Base-by-base conservation (phyloP, 2,888 invertebrate species). In the Gastrophysa polygoni region DNA sequence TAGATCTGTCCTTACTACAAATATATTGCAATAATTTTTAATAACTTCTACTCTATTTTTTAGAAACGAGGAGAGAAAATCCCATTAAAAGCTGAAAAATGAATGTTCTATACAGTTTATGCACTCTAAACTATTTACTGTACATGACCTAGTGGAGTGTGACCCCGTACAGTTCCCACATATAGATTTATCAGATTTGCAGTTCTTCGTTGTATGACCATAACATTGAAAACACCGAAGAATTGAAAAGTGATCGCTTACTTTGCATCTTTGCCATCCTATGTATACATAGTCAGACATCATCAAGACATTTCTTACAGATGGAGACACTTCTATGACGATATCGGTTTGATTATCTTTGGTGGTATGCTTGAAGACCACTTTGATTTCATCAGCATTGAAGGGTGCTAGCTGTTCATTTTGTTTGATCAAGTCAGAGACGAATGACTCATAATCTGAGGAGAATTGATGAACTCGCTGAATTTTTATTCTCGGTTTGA, bases 271-370 rank as follows among this genome's bases (percentile, higher is more conserved):
- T 16, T 43, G 43, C 43, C 28, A 28, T 28, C 28, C 28, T n/a
- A n/a, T n/a, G n/a, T n/a, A n/a, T 43, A 43, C 43, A 43, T 43
- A 43, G 3, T 43, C 43, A 43, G 43, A 43, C 5, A 7, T 43
- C 43, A 43, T 43, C 6, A 43, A 7, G 43, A n/a, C n/a, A n/a
- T n/a, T n/a, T n/a, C n/a, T n/a, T n/a, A n/a, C n/a, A n/a, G n/a
- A n/a, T n/a, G n/a, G 43, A 11, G 43, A 43, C 43, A 43, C 43
- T 43, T 43, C 43, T 43, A 43, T 7, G 43, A 43, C 43, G 43
- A 43, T 11, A 11, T 43, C 43, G 5, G 43, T 14, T 11, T 43
- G 43, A 11, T 43, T 43, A 43, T 43, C 43, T 43, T 43, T 43
- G 43, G 16, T 43, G n/a, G 43, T 7, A 11, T 43, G 11, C 7